Percentiles rank a stretch among this genome's conserved stretches.
phyloP scores from a whole-genome alignment of 2,797 vertebrate species.

The Falco rusticolus region DNA sequence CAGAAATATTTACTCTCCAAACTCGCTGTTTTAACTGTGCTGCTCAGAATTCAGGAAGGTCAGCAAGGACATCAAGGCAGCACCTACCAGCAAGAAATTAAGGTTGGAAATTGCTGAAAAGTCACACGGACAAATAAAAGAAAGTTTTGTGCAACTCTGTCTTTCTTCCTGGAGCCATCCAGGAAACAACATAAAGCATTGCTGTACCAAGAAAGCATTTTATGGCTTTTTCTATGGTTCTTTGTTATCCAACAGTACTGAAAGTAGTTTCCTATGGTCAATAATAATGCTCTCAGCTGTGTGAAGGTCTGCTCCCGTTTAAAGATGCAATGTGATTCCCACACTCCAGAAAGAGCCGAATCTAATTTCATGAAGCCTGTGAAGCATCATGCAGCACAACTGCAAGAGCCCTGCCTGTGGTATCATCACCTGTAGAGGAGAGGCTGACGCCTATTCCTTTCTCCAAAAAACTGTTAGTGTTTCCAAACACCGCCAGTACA shows the following conservation, averaged over 20 bases:
- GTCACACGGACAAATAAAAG: not conserved
- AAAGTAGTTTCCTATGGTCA: not conserved
- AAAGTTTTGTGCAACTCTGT: accelerated
- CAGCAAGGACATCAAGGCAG: not conserved
- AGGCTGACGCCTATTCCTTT: not conserved
- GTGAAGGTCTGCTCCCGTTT: not conserved
- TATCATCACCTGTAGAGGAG: not conserved
- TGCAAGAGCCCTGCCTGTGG: not conserved
- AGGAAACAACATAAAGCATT: not conserved
- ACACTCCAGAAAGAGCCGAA: not conserved
- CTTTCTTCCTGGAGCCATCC: not conserved
- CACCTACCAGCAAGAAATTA: not conserved
- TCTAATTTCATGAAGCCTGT: not conserved
- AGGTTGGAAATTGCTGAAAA: not conserved
- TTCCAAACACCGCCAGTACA: not conserved
- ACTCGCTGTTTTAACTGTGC: not conserved
- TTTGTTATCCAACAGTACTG: not conserved
- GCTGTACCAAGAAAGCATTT: not conserved
- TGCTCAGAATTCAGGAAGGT: not conserved
- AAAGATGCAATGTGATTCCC: not conserved
- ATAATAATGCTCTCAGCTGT: not conserved
- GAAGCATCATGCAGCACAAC: not conserved
- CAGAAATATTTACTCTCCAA: not conserved
- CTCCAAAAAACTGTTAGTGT: not conserved
- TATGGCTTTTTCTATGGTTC: not conserved